Evolutionary conservation across 92 coral and sea anemone genomes (phyloP).

Genomic region (Umimayanthus kanabou): DNA sequence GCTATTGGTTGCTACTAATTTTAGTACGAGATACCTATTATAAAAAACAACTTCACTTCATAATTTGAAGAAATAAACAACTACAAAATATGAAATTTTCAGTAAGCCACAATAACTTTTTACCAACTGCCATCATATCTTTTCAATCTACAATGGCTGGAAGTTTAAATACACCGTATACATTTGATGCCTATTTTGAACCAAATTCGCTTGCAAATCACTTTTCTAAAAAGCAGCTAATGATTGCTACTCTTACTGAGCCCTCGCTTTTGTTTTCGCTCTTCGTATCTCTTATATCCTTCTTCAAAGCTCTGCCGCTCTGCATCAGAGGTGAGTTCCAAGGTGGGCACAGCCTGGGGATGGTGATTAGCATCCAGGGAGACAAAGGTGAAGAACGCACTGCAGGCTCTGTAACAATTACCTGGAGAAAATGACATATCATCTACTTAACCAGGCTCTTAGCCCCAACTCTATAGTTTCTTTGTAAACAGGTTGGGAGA

Average conservation of each 20-base stretch:
- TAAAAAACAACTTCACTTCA: background rate
- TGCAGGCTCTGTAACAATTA: slow-evolving; percentile 80
- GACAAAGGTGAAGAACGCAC: slow-evolving; percentile 94
- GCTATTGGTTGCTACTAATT: background rate
- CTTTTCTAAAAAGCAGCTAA: no score
- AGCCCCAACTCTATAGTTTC: no score
- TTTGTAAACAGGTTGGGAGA: no score
- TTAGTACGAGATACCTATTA: background rate
- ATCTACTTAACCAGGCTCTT: background rate
- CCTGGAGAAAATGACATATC: slow-evolving; percentile 46
- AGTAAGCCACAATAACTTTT: background rate
- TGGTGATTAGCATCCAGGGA: slow-evolving; percentile 79
- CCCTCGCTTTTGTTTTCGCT: slow-evolving; percentile 64
- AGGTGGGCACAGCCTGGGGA: slow-evolving; percentile 72
- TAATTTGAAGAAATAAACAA: background rate
- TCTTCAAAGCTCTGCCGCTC: slow-evolving; percentile 86
- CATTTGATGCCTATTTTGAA: background rate
- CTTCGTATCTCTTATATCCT: slow-evolving; percentile 77
- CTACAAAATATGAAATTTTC: background rate
- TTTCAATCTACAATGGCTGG: background rate
- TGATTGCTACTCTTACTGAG: slow-evolving; percentile 30
- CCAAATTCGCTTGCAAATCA: no score
- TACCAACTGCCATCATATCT: background rate
- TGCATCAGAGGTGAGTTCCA: slow-evolving; percentile 71
- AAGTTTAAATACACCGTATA: background rate